Conservation (phyloP, 2,888 invertebrate genomes). For the Melieria omissa region DNA sequence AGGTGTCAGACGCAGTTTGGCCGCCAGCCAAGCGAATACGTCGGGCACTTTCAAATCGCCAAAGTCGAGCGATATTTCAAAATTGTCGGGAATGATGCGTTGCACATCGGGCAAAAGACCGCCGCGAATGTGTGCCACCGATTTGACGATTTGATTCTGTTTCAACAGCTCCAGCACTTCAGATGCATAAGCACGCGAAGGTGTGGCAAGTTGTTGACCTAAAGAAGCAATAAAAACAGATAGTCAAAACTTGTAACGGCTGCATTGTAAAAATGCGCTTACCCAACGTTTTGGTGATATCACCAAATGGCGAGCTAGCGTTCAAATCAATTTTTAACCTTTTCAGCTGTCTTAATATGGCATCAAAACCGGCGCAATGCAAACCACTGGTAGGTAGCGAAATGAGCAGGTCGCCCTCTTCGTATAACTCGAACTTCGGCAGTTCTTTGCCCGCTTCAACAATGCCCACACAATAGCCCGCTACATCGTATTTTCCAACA, state of each 20-base stretch:
- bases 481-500: conserved; percentile 90
- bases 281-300: conserved; percentile 72
- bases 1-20: conserved; percentile 78
- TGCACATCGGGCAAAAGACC: conserved; percentile 91
- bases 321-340: conserved; percentile 73
- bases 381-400: conserved; percentile 90
- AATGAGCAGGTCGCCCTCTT: conserved; percentile 82
- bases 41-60: conserved; percentile 77
- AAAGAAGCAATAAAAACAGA: conserved; percentile 14
- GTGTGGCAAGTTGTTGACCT: conserved; percentile 85
- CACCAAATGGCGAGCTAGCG: conserved; percentile 71
- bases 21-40: conserved; percentile 90
- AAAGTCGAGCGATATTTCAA: conserved; percentile 78
- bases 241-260: not conserved
- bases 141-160: conserved; percentile 77
- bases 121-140: conserved; percentile 93
- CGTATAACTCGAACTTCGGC: conserved; percentile 76
- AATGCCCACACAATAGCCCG: conserved; percentile 95
- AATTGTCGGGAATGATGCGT: conserved; percentile 78
- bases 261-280: conserved; percentile 43
- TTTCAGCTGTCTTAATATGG: conserved; percentile 83
- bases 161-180: conserved; percentile 78
- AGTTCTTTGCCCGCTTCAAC: conserved; percentile 80
- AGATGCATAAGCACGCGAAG: conserved; percentile 89
- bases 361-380: conserved; percentile 95